phyloP scores from a whole-genome alignment of 2,888 invertebrate genomes.

The Linyphia triangularis region DNA sequence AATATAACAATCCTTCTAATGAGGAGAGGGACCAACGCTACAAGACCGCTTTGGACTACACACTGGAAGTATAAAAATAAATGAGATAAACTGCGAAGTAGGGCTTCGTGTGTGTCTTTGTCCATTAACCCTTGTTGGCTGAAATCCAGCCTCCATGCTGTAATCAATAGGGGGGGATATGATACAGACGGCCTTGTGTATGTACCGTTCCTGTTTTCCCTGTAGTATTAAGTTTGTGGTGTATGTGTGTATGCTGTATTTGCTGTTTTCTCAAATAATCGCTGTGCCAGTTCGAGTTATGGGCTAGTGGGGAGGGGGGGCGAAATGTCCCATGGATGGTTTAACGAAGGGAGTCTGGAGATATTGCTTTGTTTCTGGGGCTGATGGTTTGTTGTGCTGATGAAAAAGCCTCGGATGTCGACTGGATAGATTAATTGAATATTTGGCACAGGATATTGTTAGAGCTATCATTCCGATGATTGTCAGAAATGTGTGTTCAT shows the following conservation, averaged over 20 bases:
- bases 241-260: background rate
- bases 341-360: too few relatives aligned
- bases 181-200: background rate
- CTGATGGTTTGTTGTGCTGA: too few relatives aligned
- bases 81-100: background rate
- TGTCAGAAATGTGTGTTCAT: too few relatives aligned
- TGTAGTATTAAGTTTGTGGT: background rate
- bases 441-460: too few relatives aligned
- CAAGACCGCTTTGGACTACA: slow-evolving; percentile 17
- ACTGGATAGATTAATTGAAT: too few relatives aligned
- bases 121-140: background rate
- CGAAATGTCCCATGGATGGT: too few relatives aligned
- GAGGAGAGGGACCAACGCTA: slow-evolving; percentile 44
- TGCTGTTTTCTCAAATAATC: too few relatives aligned
- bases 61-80: background rate
- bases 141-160: background rate
- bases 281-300: background rate
- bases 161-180: background rate
- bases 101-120: background rate
- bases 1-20: slow-evolving; percentile 61
- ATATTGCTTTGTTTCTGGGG: too few relatives aligned
- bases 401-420: too few relatives aligned
- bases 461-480: too few relatives aligned
- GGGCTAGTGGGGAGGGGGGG: too few relatives aligned
- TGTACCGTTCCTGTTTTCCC: background rate